These are phyloP conservation scores for Acrobasis repandana DNA, from an alignment of 2,888 invertebrate species.

Conservation along the genomic window DNA sequence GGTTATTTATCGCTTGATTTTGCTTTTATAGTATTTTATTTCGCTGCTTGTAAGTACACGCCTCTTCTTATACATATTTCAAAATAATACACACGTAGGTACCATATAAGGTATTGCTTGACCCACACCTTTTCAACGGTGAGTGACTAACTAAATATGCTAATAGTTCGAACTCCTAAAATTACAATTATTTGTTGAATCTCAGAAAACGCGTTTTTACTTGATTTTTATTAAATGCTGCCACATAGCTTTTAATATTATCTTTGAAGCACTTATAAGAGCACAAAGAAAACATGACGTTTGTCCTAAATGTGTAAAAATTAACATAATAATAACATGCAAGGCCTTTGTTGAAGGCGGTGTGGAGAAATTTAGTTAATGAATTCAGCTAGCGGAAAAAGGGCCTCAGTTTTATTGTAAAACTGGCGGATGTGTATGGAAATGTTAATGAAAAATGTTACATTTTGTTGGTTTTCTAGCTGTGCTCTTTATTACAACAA, in stretches of 20 bases:
- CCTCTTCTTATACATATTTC: too few species aligned
- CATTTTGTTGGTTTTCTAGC: neutral
- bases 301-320: constrained; percentile 37
- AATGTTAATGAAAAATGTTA: constrained; percentile 1
- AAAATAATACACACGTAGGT: too few species aligned
- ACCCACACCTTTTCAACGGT: too few species aligned
- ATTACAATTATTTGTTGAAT: neutral
- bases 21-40: too few species aligned
- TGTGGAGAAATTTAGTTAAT: constrained; percentile 45
- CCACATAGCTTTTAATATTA: neutral
- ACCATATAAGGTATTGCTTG: too few species aligned
- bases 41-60: too few species aligned
- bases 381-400: constrained; percentile 35
- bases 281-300: constrained; percentile 27
- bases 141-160: too few species aligned
- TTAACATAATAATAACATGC: constrained; percentile 45
- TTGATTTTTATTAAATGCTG: neutral
- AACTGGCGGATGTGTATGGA: neutral
- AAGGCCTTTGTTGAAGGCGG: constrained; percentile 37
- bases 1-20: too few species aligned
- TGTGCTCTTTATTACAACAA: too few species aligned
- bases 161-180: too few species aligned
- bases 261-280: constrained; percentile 22
- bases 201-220: neutral
- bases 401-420: neutral